Evolutionary conservation across 2,888 invertebrate genomes (phyloP).

Genomic region (Alviniconcha strummeri): DNA sequence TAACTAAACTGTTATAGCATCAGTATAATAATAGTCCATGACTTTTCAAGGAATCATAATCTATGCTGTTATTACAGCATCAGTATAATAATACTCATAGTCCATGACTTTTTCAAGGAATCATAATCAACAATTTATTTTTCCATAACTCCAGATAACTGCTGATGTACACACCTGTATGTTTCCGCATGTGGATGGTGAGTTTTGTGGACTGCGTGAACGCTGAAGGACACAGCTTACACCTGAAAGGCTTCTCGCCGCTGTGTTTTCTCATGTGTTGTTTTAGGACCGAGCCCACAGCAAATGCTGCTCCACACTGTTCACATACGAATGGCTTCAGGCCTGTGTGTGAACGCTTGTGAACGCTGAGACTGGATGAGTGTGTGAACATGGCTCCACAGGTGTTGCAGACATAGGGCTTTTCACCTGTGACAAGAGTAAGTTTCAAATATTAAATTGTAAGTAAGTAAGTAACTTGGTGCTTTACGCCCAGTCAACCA

Average conservation of each 20-base stretch:
- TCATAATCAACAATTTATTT: too few species aligned
- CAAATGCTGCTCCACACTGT: constrained; percentile 33
- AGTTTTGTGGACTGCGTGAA: constrained; percentile 36
- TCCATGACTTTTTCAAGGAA: too few species aligned
- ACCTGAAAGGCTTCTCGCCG: constrained; percentile 38
- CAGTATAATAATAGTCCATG: too few species aligned
- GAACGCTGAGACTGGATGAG: constrained; percentile 21
- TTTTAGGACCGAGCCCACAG: constrained; percentile 32
- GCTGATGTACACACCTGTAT: constrained; percentile 6
- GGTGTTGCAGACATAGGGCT: constrained; percentile 16
- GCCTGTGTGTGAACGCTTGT: constrained; percentile 40
- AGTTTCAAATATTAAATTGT: too few species aligned
- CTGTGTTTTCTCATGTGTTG: constrained; percentile 35
- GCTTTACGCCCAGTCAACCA: too few species aligned
- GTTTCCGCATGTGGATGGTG: constrained; percentile 32
- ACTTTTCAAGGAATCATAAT: too few species aligned
- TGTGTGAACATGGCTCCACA: constrained; percentile 21
- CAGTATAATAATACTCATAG: too few species aligned
- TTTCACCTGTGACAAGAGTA: not conserved
- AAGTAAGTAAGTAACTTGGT: too few species aligned
- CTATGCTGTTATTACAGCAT: too few species aligned
- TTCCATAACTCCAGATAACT: too few species aligned
- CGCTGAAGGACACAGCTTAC: constrained; percentile 33
- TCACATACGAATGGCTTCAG: constrained; percentile 34
- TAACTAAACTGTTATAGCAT: too few species aligned